Conservation (phyloP, 2,888 invertebrate genomes). For the Dolichopus griseipennis region DNA sequence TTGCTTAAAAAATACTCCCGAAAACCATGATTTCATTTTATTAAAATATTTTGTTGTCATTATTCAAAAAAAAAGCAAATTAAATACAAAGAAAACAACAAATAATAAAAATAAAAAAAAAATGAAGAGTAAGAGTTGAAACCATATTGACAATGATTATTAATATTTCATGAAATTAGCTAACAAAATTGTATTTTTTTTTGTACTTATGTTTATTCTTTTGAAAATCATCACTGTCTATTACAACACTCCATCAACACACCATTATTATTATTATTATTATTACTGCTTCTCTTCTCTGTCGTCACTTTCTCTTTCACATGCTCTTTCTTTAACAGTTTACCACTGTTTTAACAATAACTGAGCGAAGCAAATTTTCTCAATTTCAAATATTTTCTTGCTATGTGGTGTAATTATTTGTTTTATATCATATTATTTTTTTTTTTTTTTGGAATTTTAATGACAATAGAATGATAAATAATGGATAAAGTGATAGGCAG, state of each 20-base stretch:
- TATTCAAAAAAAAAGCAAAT: background rate
- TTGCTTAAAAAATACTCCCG: too few relatives aligned
- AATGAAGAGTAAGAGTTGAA: background rate
- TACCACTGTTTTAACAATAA: too few relatives aligned
- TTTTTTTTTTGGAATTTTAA: too few relatives aligned
- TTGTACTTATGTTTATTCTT: background rate
- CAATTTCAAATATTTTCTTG: too few relatives aligned
- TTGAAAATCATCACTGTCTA: too few relatives aligned
- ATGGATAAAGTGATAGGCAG: background rate
- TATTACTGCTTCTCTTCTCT: background rate
- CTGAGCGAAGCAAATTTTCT: too few relatives aligned
- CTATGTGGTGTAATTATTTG: too few relatives aligned
- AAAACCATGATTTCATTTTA: too few relatives aligned
- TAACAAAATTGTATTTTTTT: background rate
- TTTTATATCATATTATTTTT: too few relatives aligned
- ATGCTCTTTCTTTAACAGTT: background rate
- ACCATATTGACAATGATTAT: background rate
- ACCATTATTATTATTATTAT: too few relatives aligned
- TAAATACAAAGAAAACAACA: background rate
- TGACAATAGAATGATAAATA: background rate
- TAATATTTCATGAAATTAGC: background rate
- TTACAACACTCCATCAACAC: too few relatives aligned
- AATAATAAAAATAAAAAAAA: background rate
- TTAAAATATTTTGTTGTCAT: too few relatives aligned
- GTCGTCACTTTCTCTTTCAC: background rate